These are phyloP conservation scores for Enteromius afrohamiltoni DNA, from an alignment of 2,797 vertebrate genomes.

Conservation along the genomic window DNA sequence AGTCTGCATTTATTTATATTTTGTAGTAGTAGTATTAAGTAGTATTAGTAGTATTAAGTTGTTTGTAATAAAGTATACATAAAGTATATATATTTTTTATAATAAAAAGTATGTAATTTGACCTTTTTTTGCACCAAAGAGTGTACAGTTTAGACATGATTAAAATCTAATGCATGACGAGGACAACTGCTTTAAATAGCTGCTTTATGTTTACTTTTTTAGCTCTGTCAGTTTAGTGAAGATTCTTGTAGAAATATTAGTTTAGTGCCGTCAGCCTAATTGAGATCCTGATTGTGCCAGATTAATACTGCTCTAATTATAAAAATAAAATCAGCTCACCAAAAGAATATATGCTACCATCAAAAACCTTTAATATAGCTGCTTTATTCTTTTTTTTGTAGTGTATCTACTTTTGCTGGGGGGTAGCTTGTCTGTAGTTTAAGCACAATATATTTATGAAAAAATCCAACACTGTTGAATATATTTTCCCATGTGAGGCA, in stretches of 20 bases:
- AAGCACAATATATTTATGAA: conserved; percentile 14
- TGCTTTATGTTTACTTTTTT: not conserved
- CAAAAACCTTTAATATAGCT: not conserved
- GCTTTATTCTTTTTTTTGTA: not conserved
- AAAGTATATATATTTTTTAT: not conserved
- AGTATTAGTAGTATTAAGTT: no score
- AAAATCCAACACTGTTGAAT: not conserved
- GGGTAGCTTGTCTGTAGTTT: not conserved
- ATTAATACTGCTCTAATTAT: not conserved
- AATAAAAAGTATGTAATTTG: not conserved
- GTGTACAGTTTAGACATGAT: not conserved
- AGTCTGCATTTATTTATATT: no score
- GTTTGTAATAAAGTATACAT: not conserved
- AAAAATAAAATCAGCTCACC: not conserved
- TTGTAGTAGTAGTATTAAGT: no score
- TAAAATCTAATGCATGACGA: not conserved
- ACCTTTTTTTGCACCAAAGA: not conserved
- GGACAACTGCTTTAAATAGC: not conserved
- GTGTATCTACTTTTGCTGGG: not conserved
- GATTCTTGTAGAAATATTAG: not conserved
- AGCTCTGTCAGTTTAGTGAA: not conserved
- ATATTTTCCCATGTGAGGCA: not conserved
- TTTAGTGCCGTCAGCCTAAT: not conserved
- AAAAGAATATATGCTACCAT: not conserved
- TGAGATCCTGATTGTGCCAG: not conserved